phyloP scores from a whole-genome alignment of 1,140 invertebrate species.

The Caerostris extrusa region DNA sequence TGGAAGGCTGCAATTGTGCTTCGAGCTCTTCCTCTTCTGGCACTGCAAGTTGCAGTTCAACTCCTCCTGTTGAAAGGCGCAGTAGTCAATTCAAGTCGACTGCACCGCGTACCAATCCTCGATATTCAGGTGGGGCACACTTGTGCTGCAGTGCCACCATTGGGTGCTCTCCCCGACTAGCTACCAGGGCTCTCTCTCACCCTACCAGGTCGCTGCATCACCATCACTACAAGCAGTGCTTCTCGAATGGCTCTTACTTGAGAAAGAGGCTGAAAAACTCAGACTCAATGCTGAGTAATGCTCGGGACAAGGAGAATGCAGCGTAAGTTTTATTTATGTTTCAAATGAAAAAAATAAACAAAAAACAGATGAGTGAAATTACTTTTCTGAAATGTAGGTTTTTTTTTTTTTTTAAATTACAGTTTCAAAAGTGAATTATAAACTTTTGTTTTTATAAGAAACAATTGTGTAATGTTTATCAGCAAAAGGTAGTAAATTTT shows the following conservation, averaged over 20 bases:
- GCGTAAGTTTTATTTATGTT: slow-evolving; percentile 10
- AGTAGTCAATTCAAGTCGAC: slow-evolving; percentile 79
- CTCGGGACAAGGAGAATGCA: slow-evolving; percentile 32
- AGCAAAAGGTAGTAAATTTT: too few relatives aligned
- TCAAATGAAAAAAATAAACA: too few relatives aligned
- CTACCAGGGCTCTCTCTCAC: slow-evolving; percentile 63
- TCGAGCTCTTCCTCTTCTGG: slow-evolving; percentile 78
- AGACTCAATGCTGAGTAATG: not conserved
- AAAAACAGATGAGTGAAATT: too few relatives aligned
- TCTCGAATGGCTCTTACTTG: slow-evolving; percentile 11
- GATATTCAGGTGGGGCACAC: slow-evolving; percentile 75
- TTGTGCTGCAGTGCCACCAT: slow-evolving; percentile 53
- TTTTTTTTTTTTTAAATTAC: too few relatives aligned
- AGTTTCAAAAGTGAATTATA: too few relatives aligned
- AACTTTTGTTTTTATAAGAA: too few relatives aligned
- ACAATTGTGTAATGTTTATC: too few relatives aligned
- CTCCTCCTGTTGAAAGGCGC: slow-evolving; percentile 79
- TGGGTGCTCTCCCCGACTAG: slow-evolving; percentile 62
- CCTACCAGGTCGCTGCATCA: slow-evolving; percentile 53
- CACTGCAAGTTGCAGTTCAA: slow-evolving; percentile 79
- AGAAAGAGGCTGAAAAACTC: slow-evolving; percentile 39
- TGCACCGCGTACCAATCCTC: slow-evolving; percentile 80
- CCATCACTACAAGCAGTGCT: slow-evolving; percentile 66
- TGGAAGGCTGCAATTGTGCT: slow-evolving; percentile 76
- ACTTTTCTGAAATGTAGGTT: too few relatives aligned